Evolutionary conservation across 2,113 vertebrate genomes (phyloP).

Genomic region (Apteryx owenii): DNA sequence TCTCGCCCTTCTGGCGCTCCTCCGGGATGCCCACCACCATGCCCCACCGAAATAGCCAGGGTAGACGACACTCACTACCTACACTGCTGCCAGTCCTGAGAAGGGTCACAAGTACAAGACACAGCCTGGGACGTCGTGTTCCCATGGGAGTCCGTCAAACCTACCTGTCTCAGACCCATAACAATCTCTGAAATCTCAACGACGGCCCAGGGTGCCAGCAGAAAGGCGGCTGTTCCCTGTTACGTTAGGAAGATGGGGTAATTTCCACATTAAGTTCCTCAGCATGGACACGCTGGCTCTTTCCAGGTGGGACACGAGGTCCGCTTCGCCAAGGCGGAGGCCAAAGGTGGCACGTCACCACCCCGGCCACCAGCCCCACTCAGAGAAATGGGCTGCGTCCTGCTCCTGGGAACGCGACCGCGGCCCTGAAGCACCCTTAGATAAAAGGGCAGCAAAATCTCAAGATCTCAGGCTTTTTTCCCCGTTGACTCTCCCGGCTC

Average conservation of each 20-base stretch:
- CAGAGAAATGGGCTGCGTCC: too few relatives aligned
- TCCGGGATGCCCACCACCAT: background rate
- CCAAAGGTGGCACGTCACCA: too few relatives aligned
- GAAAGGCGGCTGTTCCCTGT: background rate
- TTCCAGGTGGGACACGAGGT: too few relatives aligned
- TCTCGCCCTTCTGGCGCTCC: background rate
- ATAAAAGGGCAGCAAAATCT: background rate
- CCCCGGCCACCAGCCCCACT: too few relatives aligned
- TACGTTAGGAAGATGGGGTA: too few relatives aligned
- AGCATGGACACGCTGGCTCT: too few relatives aligned
- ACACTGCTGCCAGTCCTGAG: background rate
- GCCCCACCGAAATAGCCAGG: background rate
- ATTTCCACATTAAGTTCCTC: too few relatives aligned
- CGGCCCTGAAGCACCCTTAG: too few relatives aligned
- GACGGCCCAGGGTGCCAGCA: too few relatives aligned
- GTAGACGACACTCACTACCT: background rate
- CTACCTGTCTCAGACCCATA: background rate
- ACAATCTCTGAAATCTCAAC: background rate
- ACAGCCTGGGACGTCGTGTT: background rate
- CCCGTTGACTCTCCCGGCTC: background rate
- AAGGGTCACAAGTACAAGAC: background rate
- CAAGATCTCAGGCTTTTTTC: too few relatives aligned
- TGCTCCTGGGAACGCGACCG: background rate
- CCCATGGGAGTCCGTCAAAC: background rate
- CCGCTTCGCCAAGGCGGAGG: too few relatives aligned